Percentiles rank a stretch among this genome's conserved stretches.
Evolutionary conservation across 2,797 vertebrate species (phyloP).

Genomic region (Selene dorsalis): DNA sequence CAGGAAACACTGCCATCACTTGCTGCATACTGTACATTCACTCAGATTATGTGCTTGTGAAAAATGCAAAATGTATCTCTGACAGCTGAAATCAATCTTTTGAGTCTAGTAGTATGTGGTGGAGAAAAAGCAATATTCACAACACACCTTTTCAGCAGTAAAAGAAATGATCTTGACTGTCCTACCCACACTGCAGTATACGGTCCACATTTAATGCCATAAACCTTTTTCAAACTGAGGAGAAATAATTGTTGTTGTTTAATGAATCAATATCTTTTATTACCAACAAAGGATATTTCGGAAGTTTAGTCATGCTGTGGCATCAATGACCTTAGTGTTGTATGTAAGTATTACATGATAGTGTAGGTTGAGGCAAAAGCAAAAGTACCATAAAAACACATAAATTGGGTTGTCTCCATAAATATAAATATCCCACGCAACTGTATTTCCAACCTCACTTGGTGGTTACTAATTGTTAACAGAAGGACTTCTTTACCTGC

Average conservation of each 20-base stretch:
- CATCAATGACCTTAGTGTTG: not conserved
- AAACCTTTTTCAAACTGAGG: too few species aligned
- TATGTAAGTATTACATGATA: too few species aligned
- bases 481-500: not conserved
- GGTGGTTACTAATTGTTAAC: not conserved
- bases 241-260: not conserved
- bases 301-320: not conserved
- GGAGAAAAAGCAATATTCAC: not conserved
- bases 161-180: too few species aligned
- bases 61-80: not conserved
- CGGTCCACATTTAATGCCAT: not conserved
- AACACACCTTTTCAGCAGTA: not conserved
- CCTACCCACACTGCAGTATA: not conserved
- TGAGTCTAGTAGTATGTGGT: not conserved
- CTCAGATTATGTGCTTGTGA: not conserved
- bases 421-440: not conserved
- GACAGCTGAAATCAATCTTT: not conserved
- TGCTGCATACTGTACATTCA: not conserved
- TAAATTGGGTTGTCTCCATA: not conserved
- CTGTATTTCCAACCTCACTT: not conserved
- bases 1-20: not conserved
- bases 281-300: not conserved
- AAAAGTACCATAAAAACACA: too few species aligned
- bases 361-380: too few species aligned
- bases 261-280: not conserved